A percentile compares a stretch with the other conserved stretches of the same genome.
Evolutionary conservation across 37 sponge, comb jelly and placozoan species (phyloP).

Genomic region (Diacarnus erythraeanus): DNA sequence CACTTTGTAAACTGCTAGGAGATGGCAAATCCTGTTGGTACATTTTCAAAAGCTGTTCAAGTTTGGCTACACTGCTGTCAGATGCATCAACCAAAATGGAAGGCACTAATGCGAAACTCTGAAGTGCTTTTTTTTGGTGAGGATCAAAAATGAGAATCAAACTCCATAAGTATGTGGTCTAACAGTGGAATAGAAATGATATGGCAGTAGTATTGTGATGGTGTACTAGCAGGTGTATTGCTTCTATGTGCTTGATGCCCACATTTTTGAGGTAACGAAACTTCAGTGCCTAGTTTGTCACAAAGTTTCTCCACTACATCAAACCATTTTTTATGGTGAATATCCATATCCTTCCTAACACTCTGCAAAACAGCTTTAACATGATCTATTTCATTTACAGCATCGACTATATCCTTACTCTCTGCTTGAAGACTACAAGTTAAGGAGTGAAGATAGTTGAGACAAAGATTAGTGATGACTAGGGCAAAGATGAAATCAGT

Average conservation of each 20-base stretch:
- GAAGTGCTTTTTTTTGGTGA: slow-evolving; percentile 35
- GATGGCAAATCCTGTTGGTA: slow-evolving; percentile 7
- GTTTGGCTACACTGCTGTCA: too few relatives aligned
- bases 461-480: slow-evolving; percentile 33
- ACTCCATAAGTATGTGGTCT: slow-evolving; percentile 18
- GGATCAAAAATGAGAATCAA: neutral
- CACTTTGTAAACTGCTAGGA: neutral
- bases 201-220: slow-evolving; percentile 33
- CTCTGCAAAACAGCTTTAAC: slow-evolving; percentile 17
- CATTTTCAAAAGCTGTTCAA: neutral
- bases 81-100: too few relatives aligned
- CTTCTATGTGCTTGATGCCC: slow-evolving; percentile 34
- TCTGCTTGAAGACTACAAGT: slow-evolving; percentile 48
- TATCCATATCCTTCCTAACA: slow-evolving; percentile 28
- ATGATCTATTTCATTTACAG: slow-evolving; percentile 26
- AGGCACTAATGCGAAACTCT: too few relatives aligned
- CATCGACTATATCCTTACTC: slow-evolving; percentile 45
- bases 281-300: slow-evolving; percentile 24
- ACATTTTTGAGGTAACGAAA: slow-evolving; percentile 32
- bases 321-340: slow-evolving; percentile 44
- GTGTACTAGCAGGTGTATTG: slow-evolving; percentile 33
- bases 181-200: slow-evolving; percentile 37
- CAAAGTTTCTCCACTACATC: slow-evolving; percentile 39
- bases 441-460: slow-evolving; percentile 36
- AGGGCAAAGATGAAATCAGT: slow-evolving; percentile 40